Conservation (phyloP, 2,888 invertebrate genomes). For the Sericinus montela region DNA sequence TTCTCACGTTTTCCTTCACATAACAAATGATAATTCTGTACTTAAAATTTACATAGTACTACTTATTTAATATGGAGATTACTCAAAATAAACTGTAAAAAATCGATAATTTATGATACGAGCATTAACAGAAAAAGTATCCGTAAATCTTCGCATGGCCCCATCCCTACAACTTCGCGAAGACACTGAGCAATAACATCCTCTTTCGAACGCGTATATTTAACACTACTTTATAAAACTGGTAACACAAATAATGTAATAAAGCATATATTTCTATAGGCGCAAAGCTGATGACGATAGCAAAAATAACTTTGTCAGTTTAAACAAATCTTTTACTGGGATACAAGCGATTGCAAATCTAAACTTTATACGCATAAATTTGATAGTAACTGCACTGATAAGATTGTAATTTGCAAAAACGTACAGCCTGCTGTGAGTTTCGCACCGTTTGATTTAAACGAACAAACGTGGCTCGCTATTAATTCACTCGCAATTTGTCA, state of each 20-base stretch:
- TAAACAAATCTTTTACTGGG: constrained; percentile 23
- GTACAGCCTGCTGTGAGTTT: constrained; percentile 52
- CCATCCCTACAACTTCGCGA: constrained; percentile 51
- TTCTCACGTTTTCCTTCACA: no score
- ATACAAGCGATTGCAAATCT: constrained; percentile 22
- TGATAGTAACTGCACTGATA: constrained; percentile 14
- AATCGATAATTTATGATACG: constrained; percentile 15
- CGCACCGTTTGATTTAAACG: constrained; percentile 60
- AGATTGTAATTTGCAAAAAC: constrained; percentile 30
- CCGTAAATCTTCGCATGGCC: constrained; percentile 24
- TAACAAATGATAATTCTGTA: no score
- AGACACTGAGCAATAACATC: constrained; percentile 71
- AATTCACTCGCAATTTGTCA: constrained; percentile 72
- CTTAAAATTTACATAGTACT: not conserved
- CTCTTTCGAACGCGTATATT: constrained; percentile 51
- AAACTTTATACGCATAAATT: constrained; percentile 21
- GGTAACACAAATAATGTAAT: not conserved
- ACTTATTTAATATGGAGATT: constrained; percentile 1
- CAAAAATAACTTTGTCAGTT: constrained; percentile 26
- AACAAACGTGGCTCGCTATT: constrained; percentile 56
- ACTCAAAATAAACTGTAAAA: constrained; percentile 9
- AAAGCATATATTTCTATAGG: constrained; percentile 15
- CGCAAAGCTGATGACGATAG: constrained; percentile 21
- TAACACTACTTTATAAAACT: constrained; percentile 38
- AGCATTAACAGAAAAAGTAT: constrained; percentile 28